Conservation (phyloP, 1,140 invertebrate genomes). For the Idris sp. region DNA sequence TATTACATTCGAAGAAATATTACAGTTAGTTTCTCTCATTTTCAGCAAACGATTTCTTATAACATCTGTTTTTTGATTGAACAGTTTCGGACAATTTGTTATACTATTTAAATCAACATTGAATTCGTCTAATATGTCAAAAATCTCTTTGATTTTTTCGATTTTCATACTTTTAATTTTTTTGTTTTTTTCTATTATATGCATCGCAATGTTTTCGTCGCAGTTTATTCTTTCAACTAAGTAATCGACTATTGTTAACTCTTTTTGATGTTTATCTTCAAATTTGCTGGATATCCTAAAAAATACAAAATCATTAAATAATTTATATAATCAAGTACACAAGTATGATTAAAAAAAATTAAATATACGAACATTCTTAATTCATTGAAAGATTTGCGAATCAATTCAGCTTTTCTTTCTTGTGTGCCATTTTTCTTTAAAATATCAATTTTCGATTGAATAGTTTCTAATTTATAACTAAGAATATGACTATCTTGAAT, state of each 20-base stretch:
- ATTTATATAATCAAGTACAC: too few relatives aligned
- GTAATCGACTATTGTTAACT: not conserved
- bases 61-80: not conserved
- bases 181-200: not conserved
- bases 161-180: slow-evolving; percentile 2
- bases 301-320: not conserved
- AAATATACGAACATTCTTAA: not conserved
- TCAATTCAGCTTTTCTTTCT: not conserved
- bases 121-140: slow-evolving; percentile 2
- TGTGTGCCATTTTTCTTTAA: not conserved
- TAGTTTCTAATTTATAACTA: slow-evolving; percentile 4
- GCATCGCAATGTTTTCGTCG: not conserved
- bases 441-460: not conserved
- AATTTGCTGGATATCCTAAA: not conserved
- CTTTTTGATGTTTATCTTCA: slow-evolving; percentile 1
- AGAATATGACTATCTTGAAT: slow-evolving; percentile 1
- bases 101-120: not conserved
- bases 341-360: not conserved
- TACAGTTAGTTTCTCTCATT: not conserved
- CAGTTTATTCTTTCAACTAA: slow-evolving; percentile 5
- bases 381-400: not conserved
- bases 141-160: slow-evolving; percentile 1
- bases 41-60: not conserved
- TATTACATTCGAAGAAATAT: not conserved
- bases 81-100: not conserved